Evolutionary conservation across 1,140 invertebrate genomes (phyloP).

Genomic region (Drosophila busckii): DNA sequence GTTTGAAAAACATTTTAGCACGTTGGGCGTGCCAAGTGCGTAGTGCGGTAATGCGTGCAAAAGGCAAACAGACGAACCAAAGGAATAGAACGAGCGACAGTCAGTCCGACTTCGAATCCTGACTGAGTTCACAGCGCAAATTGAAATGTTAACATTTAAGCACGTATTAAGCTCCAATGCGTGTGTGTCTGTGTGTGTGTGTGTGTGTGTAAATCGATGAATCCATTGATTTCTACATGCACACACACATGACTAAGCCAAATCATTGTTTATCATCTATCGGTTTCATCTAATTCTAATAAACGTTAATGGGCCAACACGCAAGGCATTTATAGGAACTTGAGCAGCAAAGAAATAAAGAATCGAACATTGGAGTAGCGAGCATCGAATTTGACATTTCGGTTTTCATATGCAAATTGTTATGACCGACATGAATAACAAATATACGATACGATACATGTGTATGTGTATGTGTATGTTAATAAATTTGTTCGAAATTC

Average conservation of each 20-base stretch:
- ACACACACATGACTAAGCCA: slow-evolving; percentile 15
- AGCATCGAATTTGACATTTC: slow-evolving; percentile 24
- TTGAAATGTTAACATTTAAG: slow-evolving; percentile 74
- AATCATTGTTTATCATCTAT: slow-evolving; percentile 48
- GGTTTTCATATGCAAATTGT: slow-evolving; percentile 66
- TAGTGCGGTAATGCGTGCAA: slow-evolving; percentile 48
- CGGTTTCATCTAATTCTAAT: too few species aligned
- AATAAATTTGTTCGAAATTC: slow-evolving; percentile 71
- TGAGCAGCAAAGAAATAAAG: slow-evolving; percentile 10
- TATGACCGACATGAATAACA: slow-evolving; percentile 66
- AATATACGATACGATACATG: slow-evolving; percentile 34
- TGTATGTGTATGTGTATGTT: too few species aligned
- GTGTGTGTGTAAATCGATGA: slow-evolving; percentile 54
- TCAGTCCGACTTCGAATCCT: slow-evolving; percentile 50
- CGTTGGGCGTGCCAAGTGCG: slow-evolving; percentile 65
- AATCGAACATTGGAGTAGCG: neutral
- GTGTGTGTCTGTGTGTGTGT: neutral
- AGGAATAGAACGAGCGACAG: slow-evolving; percentile 16
- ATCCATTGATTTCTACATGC: slow-evolving; percentile 39
- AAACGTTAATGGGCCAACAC: slow-evolving; percentile 62
- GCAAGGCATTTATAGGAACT: slow-evolving; percentile 26
- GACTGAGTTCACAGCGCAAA: too few species aligned
- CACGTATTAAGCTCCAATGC: slow-evolving; percentile 56
- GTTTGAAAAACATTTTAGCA: slow-evolving; percentile 70
- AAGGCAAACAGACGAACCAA: neutral